phyloP scores from a whole-genome alignment of 2,888 invertebrate genomes.

The Nudaria mundana region DNA sequence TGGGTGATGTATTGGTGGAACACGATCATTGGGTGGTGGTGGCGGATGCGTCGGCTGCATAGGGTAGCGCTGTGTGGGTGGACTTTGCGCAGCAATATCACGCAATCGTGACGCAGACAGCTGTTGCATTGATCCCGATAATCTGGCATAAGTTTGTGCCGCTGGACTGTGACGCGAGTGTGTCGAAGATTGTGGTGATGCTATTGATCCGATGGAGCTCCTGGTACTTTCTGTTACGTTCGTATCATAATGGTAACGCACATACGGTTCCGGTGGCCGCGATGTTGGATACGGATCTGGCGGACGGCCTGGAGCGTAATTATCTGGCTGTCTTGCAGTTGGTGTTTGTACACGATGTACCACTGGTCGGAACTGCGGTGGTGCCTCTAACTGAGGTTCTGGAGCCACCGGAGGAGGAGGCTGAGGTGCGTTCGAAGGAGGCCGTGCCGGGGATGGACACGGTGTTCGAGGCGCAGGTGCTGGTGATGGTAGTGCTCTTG shows the following conservation, averaged over 20 bases:
- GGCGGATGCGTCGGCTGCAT: constrained; percentile 57
- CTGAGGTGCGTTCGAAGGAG: constrained; percentile 52
- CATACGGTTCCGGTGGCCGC: constrained; percentile 62
- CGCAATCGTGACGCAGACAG: constrained; percentile 59
- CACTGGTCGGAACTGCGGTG: constrained; percentile 50
- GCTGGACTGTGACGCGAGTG: constrained; percentile 62
- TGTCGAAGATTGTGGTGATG: constrained; percentile 61
- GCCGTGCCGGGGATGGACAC: constrained; percentile 64
- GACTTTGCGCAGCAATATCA: constrained; percentile 56
- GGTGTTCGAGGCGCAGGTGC: constrained; percentile 61
- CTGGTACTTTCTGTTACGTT: constrained; percentile 51
- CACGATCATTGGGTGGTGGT: constrained; percentile 70
- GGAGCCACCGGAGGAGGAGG: constrained; percentile 39
- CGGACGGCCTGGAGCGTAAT: constrained; percentile 59
- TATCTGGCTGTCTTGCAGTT: constrained; percentile 58
- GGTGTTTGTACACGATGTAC: constrained; percentile 62
- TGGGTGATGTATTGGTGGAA: constrained; percentile 74
- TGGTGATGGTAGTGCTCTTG: constrained; percentile 58
- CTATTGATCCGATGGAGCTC: constrained; percentile 51
- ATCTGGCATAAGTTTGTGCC: constrained; percentile 57
- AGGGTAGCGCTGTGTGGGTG: constrained; percentile 59
- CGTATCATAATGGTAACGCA: constrained; percentile 63
- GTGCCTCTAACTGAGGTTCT: constrained; percentile 52
- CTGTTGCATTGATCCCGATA: constrained; percentile 63
- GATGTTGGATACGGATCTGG: constrained; percentile 66